Base-by-base conservation (phyloP, 2,113 vertebrate genomes). In the Anhinga rufa region DNA sequence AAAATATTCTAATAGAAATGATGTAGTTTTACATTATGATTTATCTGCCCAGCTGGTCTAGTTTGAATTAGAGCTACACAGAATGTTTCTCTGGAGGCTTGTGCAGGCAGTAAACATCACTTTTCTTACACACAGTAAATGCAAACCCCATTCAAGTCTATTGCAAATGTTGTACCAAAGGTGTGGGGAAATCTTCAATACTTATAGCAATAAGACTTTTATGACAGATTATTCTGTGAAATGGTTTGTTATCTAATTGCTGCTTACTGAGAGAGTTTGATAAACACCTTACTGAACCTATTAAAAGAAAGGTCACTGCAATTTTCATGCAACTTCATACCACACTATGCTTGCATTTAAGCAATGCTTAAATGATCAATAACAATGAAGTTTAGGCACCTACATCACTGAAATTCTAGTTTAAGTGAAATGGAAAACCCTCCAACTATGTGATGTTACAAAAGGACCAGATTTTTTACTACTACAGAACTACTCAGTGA, bases 21-120 rank as follows among this genome's bases (percentile, higher is more conserved):
- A 96, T 96, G 61, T 38, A 96, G 95, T 89, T 97, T 96, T 91
- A 92, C 86, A 85, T 93, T 86, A 96, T 88, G 86, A 98, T 98
- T 95, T 97, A 97, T 96, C 83, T 96, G 68, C 77, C 92, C 96
- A 97, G 85, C 92, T 97, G 96, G 95, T 95, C 70, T 86, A 91
- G 78, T 94, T 96, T 97, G 97, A 97, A 98, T 97, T 97, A 94
- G 97, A 97, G 90, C 65, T 57, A 64, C 42, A 90, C 49, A 83
- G 82, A 91, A 97, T 95, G 64, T 94, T 95, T 95, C 94, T 95
- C 81, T 70, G 71, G 93, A 96, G 95, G 77, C 86, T 90, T 92
- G 21, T 60, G 69, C 46, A 95, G 76, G 93, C 69, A 92, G 74
- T 93, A 96, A 91, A 90, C 51, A 90, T 49, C 48, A 81, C 90